A percentile compares a stretch with the other conserved stretches of the same genome.
Evolutionary conservation across 2,888 invertebrate genomes (phyloP).

Genomic region (Bugulina stolonifera): DNA sequence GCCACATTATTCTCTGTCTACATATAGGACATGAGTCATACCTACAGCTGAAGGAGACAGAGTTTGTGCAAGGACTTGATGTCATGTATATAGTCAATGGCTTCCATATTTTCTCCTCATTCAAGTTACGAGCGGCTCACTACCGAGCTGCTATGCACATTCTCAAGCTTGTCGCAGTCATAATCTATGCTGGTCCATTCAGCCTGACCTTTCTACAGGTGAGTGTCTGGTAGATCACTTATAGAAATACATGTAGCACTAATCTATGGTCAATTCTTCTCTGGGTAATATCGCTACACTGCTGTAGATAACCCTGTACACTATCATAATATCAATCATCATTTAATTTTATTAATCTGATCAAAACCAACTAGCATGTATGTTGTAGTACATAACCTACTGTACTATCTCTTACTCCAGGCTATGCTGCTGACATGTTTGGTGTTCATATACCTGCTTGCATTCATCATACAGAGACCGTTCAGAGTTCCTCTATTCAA

Average conservation of each 20-base stretch:
- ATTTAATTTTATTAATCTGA: no score
- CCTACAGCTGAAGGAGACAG: slow-evolving; percentile 45
- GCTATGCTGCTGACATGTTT: neutral
- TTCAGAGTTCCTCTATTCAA: slow-evolving; percentile 42
- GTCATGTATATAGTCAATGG: slow-evolving; percentile 39
- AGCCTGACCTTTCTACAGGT: slow-evolving; percentile 35
- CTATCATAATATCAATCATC: no score
- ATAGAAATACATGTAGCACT: no score
- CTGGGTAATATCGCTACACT: no score
- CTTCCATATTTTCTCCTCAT: slow-evolving; percentile 45
- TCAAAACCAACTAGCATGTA: no score
- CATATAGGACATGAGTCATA: slow-evolving; percentile 42
- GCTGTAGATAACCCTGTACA: no score
- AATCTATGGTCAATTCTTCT: no score
- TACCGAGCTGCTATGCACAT: slow-evolving; percentile 37
- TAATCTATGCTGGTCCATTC: slow-evolving; percentile 37
- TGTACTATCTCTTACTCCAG: no score
- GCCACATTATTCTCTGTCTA: no score
- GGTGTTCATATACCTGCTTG: slow-evolving; percentile 31
- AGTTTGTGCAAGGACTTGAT: slow-evolving; percentile 45
- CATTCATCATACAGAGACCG: slow-evolving; percentile 36
- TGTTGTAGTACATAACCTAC: no score
- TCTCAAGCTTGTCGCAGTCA: slow-evolving; percentile 35
- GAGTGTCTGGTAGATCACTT: neutral
- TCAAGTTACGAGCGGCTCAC: slow-evolving; percentile 38